Evolutionary conservation across 2,797 vertebrate species (phyloP).

Genomic region (Argya squamiceps): DNA sequence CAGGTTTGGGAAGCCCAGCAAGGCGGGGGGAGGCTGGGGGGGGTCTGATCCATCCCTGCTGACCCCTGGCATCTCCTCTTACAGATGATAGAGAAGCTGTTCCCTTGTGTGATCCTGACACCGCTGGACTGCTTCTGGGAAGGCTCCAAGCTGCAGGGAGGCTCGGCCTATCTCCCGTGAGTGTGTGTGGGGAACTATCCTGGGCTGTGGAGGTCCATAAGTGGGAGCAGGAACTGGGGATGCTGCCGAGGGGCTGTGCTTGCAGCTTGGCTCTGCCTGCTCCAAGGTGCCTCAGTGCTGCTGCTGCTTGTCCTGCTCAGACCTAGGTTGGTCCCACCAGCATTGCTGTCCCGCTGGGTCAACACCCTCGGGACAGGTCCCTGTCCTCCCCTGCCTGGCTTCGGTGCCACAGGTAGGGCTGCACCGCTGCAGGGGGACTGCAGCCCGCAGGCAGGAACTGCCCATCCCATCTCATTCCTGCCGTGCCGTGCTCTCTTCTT

Average conservation of each 20-base stretch:
- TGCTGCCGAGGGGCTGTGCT: neutral
- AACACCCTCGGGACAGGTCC: fast-evolving
- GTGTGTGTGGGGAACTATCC: conserved; percentile 72
- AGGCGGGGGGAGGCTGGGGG: fast-evolving
- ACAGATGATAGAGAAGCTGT: conserved; percentile 99
- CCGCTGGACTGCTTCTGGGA: conserved; percentile 99
- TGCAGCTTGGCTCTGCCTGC: neutral
- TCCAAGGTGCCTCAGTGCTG: neutral
- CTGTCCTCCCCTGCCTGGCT: neutral
- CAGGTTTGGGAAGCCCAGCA: neutral
- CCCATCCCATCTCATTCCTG: neutral
- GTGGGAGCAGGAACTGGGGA: neutral
- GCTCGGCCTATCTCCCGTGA: conserved; percentile 98
- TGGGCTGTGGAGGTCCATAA: fast-evolving
- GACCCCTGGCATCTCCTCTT: neutral
- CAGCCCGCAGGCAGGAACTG: neutral
- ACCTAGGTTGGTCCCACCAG: neutral
- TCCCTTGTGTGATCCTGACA: conserved; percentile 97
- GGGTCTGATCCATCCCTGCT: neutral
- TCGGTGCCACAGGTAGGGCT: fast-evolving
- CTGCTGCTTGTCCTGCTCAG: neutral
- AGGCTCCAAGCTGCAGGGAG: conserved; percentile 96
- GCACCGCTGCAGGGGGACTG: fast-evolving
- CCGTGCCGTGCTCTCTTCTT: neutral
- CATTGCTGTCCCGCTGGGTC: neutral